Conservation (phyloP, 2,797 vertebrate species). For the Lithobates sylvaticus region DNA sequence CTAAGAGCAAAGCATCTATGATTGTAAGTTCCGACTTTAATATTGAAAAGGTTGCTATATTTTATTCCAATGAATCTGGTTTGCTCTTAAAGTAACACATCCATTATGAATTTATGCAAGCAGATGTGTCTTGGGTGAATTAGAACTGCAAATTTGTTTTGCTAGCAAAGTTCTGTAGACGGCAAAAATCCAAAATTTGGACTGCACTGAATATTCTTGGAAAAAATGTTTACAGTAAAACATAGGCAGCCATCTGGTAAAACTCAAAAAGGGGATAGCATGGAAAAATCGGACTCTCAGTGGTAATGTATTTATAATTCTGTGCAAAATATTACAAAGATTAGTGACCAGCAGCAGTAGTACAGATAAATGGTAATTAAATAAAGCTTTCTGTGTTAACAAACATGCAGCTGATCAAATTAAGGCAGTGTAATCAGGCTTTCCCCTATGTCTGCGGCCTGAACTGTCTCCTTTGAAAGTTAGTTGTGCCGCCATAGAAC, state of each 20-base stretch:
- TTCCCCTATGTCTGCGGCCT: not conserved
- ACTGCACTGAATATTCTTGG: not conserved
- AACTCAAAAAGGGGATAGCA: not conserved
- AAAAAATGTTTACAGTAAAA: not conserved
- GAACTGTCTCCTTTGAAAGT: conserved; percentile 7
- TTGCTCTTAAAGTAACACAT: conserved; percentile 23
- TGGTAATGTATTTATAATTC: conserved; percentile 6
- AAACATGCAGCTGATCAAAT: not conserved
- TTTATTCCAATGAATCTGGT: conserved; percentile 27
- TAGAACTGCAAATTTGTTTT: conserved; percentile 1
- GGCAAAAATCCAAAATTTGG: not conserved
- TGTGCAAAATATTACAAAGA: not conserved
- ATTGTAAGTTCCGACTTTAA: conserved; percentile 33
- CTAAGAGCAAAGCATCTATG: conserved; percentile 44
- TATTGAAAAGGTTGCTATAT: conserved; percentile 34
- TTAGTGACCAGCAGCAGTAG: not conserved
- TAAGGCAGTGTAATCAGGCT: not conserved
- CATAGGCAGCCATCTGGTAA: not conserved
- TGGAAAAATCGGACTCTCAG: not conserved
- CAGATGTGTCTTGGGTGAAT: conserved; percentile 27
- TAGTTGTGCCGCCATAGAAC: not conserved
- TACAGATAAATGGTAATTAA: conserved; percentile 6
- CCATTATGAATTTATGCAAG: conserved; percentile 46
- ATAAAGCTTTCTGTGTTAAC: conserved; percentile 9
- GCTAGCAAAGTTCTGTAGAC: not conserved